Conservation (phyloP, 2,113 vertebrate genomes). For the Pan troglodytes region NHGRI_mPanTro3-v2.1_pri NC_072398.2:1180001-1180500, state of each 20-base stretch:
- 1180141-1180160: background rate
- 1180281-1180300: background rate
- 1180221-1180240: background rate
- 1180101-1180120: background rate
- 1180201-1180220: background rate
- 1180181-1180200: background rate
- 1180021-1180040: background rate
- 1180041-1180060: background rate
- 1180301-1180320: background rate
- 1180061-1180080: background rate
- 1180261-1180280: background rate
- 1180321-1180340: background rate
- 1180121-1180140: background rate
- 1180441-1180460: background rate
- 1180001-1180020: background rate
- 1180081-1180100: background rate
- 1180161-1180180: background rate
- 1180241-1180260: too few relatives aligned
- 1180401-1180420: background rate
- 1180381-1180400: background rate
- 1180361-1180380: rapidly evolving
- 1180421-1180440: background rate
- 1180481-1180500: background rate
- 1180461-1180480: background rate
- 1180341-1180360: background rate